Base-by-base conservation (phyloP, 2,888 invertebrate genomes). In the Incurvaria masculella region DNA sequence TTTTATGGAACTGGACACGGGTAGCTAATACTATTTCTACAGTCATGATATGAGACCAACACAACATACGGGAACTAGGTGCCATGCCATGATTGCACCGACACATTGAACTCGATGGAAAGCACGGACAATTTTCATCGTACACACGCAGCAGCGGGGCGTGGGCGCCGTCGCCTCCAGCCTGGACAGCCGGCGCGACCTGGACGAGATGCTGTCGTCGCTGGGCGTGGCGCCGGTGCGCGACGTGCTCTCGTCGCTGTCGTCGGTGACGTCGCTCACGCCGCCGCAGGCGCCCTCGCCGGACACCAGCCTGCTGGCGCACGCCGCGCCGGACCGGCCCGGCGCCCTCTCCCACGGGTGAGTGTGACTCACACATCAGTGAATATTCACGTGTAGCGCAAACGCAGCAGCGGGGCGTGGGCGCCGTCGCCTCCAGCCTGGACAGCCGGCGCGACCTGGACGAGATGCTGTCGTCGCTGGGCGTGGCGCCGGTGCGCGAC, bases 201-300 rank as follows among this genome's bases (percentile, higher is more conserved):
- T 94, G 51, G 93, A 94, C 69, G 91, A 92, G 62, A 88, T 94
- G 87, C 81, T 94, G 40, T 88, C 89, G 1, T 91, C 91, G 1
- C 73, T 94, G 46, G 94, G 93, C 43, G 91, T 94, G 56, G 91
- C 92, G 2, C 91, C 94, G 0, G 89, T 93, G 21, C 91, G 91
- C 61, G 92, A 92, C 68, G 90, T 92, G 5, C 71, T 91, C 45
- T 91, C 91, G 1, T 91, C 91, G 49, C 81, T 92, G 41, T 90
- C 91, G 0, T 91, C 89, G 55, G 86, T 88, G 66, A 88, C 89
- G 57, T 91, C 91, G 10, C 71, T 88, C 43, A 88, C 91, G 14
- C 90, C 91, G 2, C 91, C 91, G 55, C 87, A 88, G 61, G 91
- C 89, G 45, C 83, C 85, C 49, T 89, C 91, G 27, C 91, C 91